These are phyloP conservation scores for Epinotia bilunana DNA, from an alignment of 2,888 invertebrate species.

Conservation along the genomic window DNA sequence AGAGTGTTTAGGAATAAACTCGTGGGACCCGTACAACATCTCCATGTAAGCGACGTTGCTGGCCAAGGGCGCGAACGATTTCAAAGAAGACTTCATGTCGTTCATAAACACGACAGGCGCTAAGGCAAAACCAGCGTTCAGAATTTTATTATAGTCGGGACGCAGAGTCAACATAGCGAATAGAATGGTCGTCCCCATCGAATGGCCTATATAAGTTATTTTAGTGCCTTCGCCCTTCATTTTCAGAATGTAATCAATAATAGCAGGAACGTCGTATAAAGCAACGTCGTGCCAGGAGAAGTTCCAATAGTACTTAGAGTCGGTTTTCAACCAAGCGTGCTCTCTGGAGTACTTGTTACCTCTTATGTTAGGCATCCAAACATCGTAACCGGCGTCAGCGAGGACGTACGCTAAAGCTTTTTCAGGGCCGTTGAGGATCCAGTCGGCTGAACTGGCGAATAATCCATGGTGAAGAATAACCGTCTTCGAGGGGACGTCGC, in stretches of 20 bases:
- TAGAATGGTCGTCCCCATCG: conserved; percentile 93
- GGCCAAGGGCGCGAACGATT: conserved; percentile 86
- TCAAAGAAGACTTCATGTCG: conserved; percentile 86
- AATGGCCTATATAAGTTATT: conserved; percentile 93
- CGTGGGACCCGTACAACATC: conserved; percentile 86
- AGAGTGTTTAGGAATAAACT: conserved; percentile 88
- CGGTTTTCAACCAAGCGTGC: conserved; percentile 83
- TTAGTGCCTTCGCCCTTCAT: conserved; percentile 64
- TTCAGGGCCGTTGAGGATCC: conserved; percentile 88
- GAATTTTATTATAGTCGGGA: conserved; percentile 87
- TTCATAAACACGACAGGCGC: conserved; percentile 88
- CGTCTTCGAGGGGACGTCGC: conserved; percentile 59
- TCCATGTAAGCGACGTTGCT: conserved; percentile 85
- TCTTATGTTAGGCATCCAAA: conserved; percentile 93
- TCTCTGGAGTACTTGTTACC: conserved; percentile 90
- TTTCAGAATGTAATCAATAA: conserved; percentile 86
- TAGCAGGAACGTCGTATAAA: conserved; percentile 92
- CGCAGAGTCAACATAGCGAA: conserved; percentile 87
- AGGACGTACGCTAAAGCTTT: conserved; percentile 87
- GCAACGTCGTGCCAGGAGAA: conserved; percentile 96
- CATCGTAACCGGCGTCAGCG: conserved; percentile 88
- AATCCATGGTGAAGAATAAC: conserved; percentile 93
- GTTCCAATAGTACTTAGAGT: conserved; percentile 88
- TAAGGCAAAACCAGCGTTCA: conserved; percentile 87
- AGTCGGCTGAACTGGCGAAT: conserved; percentile 90